Conservation (phyloP, 2,797 vertebrate genomes). For the Adelosebastes latens region DNA sequence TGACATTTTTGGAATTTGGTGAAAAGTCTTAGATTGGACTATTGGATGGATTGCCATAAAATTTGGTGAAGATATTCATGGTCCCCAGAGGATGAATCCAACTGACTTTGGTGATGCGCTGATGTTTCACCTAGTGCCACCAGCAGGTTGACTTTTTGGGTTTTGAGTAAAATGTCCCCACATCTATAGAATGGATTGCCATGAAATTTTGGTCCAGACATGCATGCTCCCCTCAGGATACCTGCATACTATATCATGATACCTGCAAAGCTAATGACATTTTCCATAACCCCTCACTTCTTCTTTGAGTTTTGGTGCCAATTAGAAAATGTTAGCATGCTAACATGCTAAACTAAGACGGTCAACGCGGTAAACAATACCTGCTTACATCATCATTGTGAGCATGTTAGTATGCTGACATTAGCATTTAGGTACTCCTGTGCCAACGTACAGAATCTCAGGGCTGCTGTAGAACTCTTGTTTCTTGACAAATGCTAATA, state of each 20-base stretch:
- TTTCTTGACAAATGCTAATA: background rate
- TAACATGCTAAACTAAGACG: background rate
- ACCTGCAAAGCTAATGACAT: background rate
- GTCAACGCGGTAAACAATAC: background rate
- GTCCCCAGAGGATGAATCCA: no score
- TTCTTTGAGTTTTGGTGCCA: background rate
- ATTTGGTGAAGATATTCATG: background rate
- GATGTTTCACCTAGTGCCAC: no score
- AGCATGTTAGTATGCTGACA: background rate
- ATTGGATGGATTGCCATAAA: background rate
- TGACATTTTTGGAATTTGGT: background rate
- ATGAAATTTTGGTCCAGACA: no score
- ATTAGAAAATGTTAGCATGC: background rate
- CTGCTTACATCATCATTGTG: background rate
- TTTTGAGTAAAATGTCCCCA: no score
- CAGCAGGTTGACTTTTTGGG: no score
- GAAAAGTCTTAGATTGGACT: background rate
- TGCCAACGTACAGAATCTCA: background rate
- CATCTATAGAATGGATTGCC: no score
- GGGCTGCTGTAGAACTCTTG: background rate
- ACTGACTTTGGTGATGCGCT: no score
- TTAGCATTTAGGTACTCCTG: background rate
- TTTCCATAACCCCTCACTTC: background rate
- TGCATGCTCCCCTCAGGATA: background rate
- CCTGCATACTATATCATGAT: background rate